Percentiles rank a stretch among this genome's conserved stretches.
Conservation (phyloP, 2,797 vertebrate species). For the Parauchenoglanis punctatus region DNA sequence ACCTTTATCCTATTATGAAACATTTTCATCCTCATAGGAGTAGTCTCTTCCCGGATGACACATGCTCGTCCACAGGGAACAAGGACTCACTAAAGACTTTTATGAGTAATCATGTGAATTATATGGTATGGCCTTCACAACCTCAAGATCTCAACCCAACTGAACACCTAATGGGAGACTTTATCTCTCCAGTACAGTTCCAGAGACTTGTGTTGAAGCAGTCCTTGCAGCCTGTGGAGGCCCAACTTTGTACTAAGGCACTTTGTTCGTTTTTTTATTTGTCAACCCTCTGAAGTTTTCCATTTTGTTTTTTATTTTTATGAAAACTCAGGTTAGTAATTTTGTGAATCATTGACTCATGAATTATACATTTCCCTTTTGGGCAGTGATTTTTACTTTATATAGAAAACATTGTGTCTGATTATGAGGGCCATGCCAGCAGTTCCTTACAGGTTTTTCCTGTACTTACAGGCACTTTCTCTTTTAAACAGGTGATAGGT, state of each 20-base stretch:
- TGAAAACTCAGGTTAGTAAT: background rate
- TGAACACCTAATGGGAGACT: background rate
- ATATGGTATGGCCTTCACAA: background rate
- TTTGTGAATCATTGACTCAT: conserved; percentile 1
- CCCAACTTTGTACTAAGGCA: background rate
- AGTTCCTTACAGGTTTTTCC: background rate
- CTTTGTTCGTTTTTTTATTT: background rate
- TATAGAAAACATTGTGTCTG: background rate
- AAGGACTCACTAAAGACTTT: background rate
- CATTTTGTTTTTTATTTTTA: background rate
- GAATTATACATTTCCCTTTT: conserved; percentile 4
- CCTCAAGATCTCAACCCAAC: background rate
- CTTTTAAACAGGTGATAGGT: conserved; percentile 8
- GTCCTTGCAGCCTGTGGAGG: background rate
- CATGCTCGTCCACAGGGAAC: background rate
- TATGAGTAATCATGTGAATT: background rate
- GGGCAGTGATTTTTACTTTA: background rate
- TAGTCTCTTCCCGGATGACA: background rate
- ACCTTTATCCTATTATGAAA: background rate
- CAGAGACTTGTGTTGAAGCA: background rate
- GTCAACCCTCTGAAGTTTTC: background rate
- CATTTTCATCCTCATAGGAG: background rate
- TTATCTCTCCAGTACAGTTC: background rate
- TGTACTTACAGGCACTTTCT: background rate
- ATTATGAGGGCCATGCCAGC: conserved; percentile 18